A percentile compares a stretch with the other conserved stretches of the same genome.
These are phyloP conservation scores for Metalampra italica DNA, from an alignment of 2,888 invertebrate genomes.

Conservation along the genomic window DNA sequence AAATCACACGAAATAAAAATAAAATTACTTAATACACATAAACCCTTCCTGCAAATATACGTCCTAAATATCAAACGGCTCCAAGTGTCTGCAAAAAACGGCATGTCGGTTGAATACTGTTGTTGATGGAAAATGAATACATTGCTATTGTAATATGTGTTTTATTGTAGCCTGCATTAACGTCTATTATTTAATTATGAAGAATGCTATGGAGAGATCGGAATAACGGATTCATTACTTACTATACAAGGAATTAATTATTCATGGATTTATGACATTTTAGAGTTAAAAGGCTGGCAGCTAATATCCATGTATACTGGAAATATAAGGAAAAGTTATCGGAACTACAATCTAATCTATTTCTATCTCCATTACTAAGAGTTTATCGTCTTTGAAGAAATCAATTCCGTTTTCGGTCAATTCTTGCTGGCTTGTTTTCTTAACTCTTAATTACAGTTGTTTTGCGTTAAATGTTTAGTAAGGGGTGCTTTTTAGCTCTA, in stretches of 20 bases:
- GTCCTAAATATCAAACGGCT: slow-evolving; percentile 64
- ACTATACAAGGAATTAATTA: slow-evolving; percentile 68
- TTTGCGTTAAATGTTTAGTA: slow-evolving; percentile 7
- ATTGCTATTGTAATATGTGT: slow-evolving; percentile 77
- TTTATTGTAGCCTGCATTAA: slow-evolving; percentile 71
- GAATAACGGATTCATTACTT: slow-evolving; percentile 74
- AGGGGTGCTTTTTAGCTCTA: slow-evolving; percentile 46
- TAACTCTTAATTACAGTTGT: not conserved
- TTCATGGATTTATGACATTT: slow-evolving; percentile 41
- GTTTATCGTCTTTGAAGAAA: not conserved
- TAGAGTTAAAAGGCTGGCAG: slow-evolving; percentile 45
- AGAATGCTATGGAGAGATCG: slow-evolving; percentile 72
- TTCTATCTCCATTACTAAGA: not conserved
- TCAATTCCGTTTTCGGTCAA: slow-evolving; percentile 6
- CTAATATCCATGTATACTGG: slow-evolving; percentile 5
- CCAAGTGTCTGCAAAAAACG: slow-evolving; percentile 74
- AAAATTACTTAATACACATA: slow-evolving; percentile 30
- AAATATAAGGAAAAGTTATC: not conserved
- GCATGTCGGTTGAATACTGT: slow-evolving; percentile 72
- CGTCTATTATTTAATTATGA: slow-evolving; percentile 57
- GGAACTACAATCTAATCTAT: slow-evolving; percentile 5
- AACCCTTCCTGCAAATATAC: slow-evolving; percentile 51
- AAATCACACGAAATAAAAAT: slow-evolving; percentile 26
- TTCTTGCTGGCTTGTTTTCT: not conserved
- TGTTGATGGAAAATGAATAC: slow-evolving; percentile 73